Evolutionary conservation across 92 coral and sea anemone genomes (phyloP), one percentile per base, ranked within the genome.

Genomic region (Zoanthus sansibaricus): DNA sequence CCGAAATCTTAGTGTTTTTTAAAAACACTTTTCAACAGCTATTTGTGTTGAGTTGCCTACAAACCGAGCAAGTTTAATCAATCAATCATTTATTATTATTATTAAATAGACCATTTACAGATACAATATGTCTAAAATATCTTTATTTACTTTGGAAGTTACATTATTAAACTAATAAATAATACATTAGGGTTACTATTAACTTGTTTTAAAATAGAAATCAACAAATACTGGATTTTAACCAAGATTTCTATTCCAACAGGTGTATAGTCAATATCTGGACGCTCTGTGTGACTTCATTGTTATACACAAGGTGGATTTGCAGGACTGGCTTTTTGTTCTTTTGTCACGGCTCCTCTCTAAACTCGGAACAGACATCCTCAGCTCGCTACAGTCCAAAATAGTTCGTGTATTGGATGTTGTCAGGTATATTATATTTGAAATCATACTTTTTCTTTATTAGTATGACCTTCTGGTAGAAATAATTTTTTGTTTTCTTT

Each of bases 281-380:
- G 99, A 97, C 86, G 96, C 98, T 18, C 87, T 97, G 74, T 94
- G 94, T 32, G 99, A 97, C 82, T 97, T 97, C 77, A 94, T 97
- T 75, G 99, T 97, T 33, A 93, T 97, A 9, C 96, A 97, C 90
- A 97, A 97, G 83, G 95, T 93, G 76, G 99, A 97, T 62, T 87
- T 97, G n/a, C 93, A 95, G n/a, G 98, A 97, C 76, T 97, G 99
- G 99, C 80, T 97, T 79, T 97, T 97, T 83, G 94, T 95, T 70
- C 91, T 97, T 75, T 89, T 97, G 82, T 95, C 99, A 61, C 87
- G 99, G 68, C 97, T 95, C 31, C 97, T 97, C 83, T 88, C 92
- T 78, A 97, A 97, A 88, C 98, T 97, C 21, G 98, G 99, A 16
- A 91, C 94, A 47, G 99, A 97, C 15, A 79, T 95, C 80, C 92